phyloP scores from a whole-genome alignment of 2,113 vertebrate species.

The Hippopotamus amphibius region DNA sequence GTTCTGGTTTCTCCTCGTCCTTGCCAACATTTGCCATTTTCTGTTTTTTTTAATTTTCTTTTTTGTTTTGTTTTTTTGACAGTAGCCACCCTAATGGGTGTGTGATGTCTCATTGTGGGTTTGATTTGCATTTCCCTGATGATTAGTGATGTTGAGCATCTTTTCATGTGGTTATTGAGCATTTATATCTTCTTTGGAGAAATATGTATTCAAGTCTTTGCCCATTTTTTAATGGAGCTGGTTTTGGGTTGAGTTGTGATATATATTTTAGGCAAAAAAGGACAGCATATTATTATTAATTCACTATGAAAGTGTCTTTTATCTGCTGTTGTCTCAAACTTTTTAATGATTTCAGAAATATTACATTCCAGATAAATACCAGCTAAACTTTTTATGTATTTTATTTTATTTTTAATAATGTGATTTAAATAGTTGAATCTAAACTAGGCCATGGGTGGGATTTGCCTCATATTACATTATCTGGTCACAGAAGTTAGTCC shows the following conservation, averaged over 20 bases:
- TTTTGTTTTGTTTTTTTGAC: background rate
- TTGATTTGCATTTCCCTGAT: conserved; percentile 3
- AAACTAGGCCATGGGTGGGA: background rate
- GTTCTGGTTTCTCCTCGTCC: background rate
- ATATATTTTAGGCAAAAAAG: background rate
- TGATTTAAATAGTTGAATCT: conserved; percentile 13
- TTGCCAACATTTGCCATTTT: background rate
- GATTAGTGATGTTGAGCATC: background rate
- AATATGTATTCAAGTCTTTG: background rate
- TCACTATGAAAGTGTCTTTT: background rate
- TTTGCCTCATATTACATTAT: background rate
- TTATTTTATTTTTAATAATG: background rate
- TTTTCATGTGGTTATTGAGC: background rate
- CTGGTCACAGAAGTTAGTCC: background rate
- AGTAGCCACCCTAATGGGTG: background rate
- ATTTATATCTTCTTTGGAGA: background rate
- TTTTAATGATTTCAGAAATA: background rate
- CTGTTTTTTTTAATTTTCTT: background rate
- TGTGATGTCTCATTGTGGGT: background rate
- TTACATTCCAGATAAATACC: background rate
- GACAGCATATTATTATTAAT: background rate
- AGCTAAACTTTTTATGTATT: background rate
- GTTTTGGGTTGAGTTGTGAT: background rate
- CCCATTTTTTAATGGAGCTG: background rate
- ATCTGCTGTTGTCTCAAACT: background rate